Conservation (phyloP, 2,113 vertebrate genomes). For the Nyctibius bracteatus region DNA sequence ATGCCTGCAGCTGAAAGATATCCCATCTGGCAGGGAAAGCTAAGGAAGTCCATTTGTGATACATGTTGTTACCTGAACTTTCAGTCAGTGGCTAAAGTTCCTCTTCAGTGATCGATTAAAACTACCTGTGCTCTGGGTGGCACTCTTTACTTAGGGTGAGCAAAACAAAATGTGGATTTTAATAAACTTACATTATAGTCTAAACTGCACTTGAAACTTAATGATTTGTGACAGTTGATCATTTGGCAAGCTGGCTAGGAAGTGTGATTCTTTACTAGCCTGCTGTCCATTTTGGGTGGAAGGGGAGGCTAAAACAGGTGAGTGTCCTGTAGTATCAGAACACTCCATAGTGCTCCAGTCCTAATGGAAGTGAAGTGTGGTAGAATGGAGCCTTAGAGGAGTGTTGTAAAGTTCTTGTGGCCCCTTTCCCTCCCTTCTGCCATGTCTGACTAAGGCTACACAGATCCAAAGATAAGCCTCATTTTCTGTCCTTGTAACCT, state of each 20-base stretch:
- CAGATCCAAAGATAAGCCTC: not conserved
- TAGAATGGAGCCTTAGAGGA: not conserved
- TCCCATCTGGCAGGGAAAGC: not conserved
- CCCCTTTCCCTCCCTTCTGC: not conserved
- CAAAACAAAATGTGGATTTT: not conserved
- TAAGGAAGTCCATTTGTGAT: fast-evolving
- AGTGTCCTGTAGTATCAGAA: not conserved
- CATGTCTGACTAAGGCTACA: not conserved
- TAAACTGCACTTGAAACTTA: not conserved
- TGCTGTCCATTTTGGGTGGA: not conserved
- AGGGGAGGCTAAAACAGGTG: not conserved
- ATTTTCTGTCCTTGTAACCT: not conserved
- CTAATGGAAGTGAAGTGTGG: not conserved
- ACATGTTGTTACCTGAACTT: not conserved
- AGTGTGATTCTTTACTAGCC: not conserved
- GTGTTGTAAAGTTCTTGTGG: not conserved
- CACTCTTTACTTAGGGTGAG: not conserved
- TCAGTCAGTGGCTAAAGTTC: not conserved
- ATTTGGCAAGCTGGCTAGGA: not conserved
- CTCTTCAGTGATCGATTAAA: not conserved
- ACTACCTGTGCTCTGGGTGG: not conserved
- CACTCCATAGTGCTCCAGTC: not conserved
- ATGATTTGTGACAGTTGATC: not conserved
- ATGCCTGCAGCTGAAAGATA: not conserved
- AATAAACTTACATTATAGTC: fast-evolving